Base-by-base conservation (phyloP, 2,113 vertebrate species). In the Crotalus tigris region DNA sequence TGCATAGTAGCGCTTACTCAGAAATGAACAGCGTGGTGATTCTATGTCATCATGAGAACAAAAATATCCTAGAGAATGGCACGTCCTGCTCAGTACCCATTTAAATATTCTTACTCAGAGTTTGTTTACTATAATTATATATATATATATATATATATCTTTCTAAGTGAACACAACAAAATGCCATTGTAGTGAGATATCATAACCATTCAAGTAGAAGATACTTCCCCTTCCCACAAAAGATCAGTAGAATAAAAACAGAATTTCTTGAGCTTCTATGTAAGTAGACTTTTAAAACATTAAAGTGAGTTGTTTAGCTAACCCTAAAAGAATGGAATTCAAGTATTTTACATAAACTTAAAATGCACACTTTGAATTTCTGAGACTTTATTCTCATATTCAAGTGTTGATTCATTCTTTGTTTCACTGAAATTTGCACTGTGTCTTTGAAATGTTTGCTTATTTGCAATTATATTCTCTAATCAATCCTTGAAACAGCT, bases 91-190 rank as follows among this genome's bases (percentile, higher is more conserved):
- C 91, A 91, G 95, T 93, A 94, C 91, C 94, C 75, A 89, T 91
- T 91, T 92, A 94, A 96, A 94, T 94, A 89, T 89, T 94, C 85
- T 87, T 95, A 61, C 91, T 92, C 93, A 94, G 95, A 96, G 96
- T 94, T 95, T 95, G 95, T 95, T 95, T 97, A 92, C 95, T 64
- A 88, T 64, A 94, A 96, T 96, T 96, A 96, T 90, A 39, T 39
- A 81, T 81, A 81, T 81, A 81, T 81, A 51, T 46, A 33, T 33
- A 33, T 33, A 39, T 39, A 39, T 39, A 39, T 39, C 87, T 91
- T 4, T 51, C 23, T 55, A 96, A 93, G 55, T 81, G 85, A 93
- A 93, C 21, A 55, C 93, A 53, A 91, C 54, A 44, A 88, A 95
- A 96, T 26, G 64, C 87, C 29, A 15, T 0, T 0, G 85, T 2